Conservation (phyloP, 2,888 invertebrate genomes). For the Philaethria dido region DNA sequence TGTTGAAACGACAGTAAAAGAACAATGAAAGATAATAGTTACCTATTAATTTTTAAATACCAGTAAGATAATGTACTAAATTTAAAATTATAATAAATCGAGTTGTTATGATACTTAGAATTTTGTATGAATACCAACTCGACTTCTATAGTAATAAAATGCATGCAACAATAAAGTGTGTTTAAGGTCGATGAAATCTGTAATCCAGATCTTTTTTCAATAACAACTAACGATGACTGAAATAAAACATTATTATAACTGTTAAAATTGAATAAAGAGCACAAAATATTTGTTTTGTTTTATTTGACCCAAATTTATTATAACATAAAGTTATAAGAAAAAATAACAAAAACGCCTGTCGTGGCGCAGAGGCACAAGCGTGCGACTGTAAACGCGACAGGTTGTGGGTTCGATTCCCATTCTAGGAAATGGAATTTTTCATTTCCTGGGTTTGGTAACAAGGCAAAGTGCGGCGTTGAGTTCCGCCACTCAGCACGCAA, state of each 20-base stretch:
- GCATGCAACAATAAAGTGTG: constrained; percentile 46
- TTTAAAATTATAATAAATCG: constrained; percentile 42
- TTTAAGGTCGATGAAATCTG: constrained; percentile 47
- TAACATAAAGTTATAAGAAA: no score
- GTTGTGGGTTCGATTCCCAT: no score
- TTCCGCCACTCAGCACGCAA: no score
- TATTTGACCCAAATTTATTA: constrained; percentile 46
- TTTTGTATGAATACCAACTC: constrained; percentile 45
- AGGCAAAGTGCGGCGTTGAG: no score
- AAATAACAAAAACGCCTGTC: no score
- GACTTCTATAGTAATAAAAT: constrained; percentile 41
- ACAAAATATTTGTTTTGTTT: constrained; percentile 72
- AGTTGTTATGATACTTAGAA: constrained; percentile 38
- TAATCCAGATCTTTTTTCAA: constrained; percentile 49
- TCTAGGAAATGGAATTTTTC: no score
- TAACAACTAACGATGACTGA: constrained; percentile 78
- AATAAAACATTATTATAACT: constrained; percentile 79
- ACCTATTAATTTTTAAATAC: constrained; percentile 58
- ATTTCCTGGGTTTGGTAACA: no score
- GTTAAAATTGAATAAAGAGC: constrained; percentile 83
- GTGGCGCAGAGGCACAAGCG: no score
- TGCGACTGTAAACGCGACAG: no score
- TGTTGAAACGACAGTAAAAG: constrained; percentile 57
- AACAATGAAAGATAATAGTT: constrained; percentile 57
- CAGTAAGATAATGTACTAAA: constrained; percentile 41